These are phyloP conservation scores for Oscheius myriophilus DNA, from an alignment of 2,888 invertebrate species.

Conservation along the genomic window DNA sequence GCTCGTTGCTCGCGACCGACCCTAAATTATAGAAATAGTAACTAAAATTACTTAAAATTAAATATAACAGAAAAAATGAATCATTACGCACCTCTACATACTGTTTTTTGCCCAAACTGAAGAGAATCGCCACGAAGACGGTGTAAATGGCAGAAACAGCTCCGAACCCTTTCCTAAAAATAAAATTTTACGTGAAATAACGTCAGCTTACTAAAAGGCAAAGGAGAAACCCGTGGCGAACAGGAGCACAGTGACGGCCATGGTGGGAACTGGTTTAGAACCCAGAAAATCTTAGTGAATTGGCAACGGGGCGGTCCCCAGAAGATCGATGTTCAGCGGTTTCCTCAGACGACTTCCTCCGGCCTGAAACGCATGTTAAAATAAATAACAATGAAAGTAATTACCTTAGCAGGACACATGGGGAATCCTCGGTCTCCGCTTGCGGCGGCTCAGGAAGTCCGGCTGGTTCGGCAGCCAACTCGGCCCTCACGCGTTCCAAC, in stretches of 20 bases:
- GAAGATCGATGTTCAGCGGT: conserved; percentile 8
- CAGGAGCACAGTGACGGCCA: neutral
- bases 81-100: conserved; percentile 81
- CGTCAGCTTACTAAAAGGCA: neutral
- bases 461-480: no score
- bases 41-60: neutral
- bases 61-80: neutral
- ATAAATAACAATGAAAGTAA: neutral
- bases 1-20: conserved; percentile 84
- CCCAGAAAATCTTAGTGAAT: neutral
- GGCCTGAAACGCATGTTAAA: neutral
- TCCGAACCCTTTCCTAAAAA: conserved; percentile 81
- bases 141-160: conserved; percentile 87
- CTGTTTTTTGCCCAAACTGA: conserved; percentile 77
- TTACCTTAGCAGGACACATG: no score
- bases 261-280: neutral
- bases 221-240: neutral
- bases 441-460: no score
- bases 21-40: conserved; percentile 77
- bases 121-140: conserved; percentile 75
- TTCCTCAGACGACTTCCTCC: no score
- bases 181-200: conserved; percentile 4
- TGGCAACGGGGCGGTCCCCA: conserved; percentile 5
- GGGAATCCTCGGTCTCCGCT: no score
- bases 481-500: no score